Evolutionary conservation across 2,888 invertebrate genomes (phyloP), one percentile per base, ranked within the genome.

Genomic region (Lysandra coridon): DNA sequence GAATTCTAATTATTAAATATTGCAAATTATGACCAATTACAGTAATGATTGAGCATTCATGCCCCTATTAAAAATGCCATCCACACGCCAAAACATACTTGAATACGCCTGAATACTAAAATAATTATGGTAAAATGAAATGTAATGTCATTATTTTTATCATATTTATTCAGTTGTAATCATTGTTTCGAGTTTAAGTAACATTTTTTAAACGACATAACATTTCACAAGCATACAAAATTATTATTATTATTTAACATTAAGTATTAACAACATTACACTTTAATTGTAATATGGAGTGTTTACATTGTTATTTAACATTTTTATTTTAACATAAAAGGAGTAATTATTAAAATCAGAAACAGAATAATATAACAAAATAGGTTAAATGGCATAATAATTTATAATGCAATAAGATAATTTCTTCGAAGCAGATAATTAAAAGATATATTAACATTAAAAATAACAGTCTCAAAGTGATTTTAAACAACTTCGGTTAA

Each of bases 41-140:
- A 49, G 49, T 49, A 12, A 49, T 49, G 49, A 49, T 49, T 49
- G 49, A 12, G 49, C 10, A 49, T 49, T 49, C 49, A 49, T 10
- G 49, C 2, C 10, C 10, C 12, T 49, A 49, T 49, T 2, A 49
- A 49, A 49, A 49, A 49, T 10, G 2, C 49, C 10, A 49, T 49
- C 49, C 49, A 49, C 49, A 49, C 49, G 49, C 49, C 49, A 49
- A 49, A 49, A 49, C 49, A 49, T 10, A 49, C 10, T 12, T 10
- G 6, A 40, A 40, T 5, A 37, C 33, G 5, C 7, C 7, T 10
- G 49, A 10, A 49, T 49, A 49, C 49, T 64, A 6, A 30, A 30
- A 64, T 64, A 30, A 64, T 64, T 30, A 64, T 64, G 6, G 30
- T 30, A 64, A 64, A 64, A 64, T 64, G 30, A 64, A 64, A 64